Conservation (phyloP, 2,113 vertebrate species). For the Myanophis thanlyinensis region DNA sequence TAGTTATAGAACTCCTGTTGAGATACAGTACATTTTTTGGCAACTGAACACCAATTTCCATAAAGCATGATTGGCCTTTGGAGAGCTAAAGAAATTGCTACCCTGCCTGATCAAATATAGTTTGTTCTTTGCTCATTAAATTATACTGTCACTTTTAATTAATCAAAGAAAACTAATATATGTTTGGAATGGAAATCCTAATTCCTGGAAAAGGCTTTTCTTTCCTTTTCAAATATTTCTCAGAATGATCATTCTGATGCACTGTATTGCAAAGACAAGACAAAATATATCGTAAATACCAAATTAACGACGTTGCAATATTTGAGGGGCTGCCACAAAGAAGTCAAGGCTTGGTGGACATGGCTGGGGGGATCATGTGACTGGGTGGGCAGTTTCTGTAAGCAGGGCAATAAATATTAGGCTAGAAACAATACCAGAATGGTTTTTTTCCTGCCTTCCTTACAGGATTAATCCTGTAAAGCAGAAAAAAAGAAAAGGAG, state of each 20-base stretch:
- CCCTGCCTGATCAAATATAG: not conserved
- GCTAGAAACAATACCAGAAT: too few relatives aligned
- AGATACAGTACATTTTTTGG: not conserved
- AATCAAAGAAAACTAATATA: not conserved
- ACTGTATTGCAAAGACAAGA: not conserved
- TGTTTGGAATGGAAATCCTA: not conserved
- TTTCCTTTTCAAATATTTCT: not conserved
- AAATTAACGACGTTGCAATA: not conserved
- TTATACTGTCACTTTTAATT: slow-evolving; percentile 4
- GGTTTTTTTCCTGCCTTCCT: too few relatives aligned
- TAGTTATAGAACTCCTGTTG: not conserved
- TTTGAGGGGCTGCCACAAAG: not conserved
- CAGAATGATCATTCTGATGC: slow-evolving; percentile 19
- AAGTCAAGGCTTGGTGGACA: too few relatives aligned
- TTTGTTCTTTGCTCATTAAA: slow-evolving; percentile 22
- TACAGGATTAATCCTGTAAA: too few relatives aligned
- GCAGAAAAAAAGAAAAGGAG: too few relatives aligned
- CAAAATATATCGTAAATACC: not conserved
- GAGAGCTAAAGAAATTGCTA: not conserved
- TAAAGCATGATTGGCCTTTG: not conserved
- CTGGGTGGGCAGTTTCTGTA: too few relatives aligned
- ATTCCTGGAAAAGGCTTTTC: not conserved
- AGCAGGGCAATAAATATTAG: too few relatives aligned
- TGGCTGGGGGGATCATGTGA: too few relatives aligned
- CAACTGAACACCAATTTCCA: not conserved